These are phyloP conservation scores for Caenorhabditis macrosperma DNA, from an alignment of 2,888 invertebrate genomes.

Conservation along the genomic window DNA sequence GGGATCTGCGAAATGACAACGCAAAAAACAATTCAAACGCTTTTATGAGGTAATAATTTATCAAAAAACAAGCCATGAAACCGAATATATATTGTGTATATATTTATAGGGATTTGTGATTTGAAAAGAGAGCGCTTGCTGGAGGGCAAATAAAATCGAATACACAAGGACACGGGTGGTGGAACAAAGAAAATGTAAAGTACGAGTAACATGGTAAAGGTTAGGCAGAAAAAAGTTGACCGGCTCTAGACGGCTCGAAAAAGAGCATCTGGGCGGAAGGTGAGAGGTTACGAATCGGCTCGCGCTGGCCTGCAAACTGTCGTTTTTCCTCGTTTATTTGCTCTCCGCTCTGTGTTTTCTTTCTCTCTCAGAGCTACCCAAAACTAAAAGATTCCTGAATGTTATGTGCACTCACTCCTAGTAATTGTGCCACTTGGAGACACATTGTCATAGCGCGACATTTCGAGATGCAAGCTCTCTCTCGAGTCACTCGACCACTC, in stretches of 20 bases:
- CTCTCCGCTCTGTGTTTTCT: background rate
- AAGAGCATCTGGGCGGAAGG: constrained; percentile 42
- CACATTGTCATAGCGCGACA: constrained; percentile 78
- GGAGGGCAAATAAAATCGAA: constrained; percentile 1
- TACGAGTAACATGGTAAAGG: background rate
- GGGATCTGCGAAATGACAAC: background rate
- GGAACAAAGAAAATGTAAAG: constrained; percentile 20
- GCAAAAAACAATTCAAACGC: background rate
- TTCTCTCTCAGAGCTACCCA: background rate
- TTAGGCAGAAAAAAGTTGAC: constrained; percentile 52
- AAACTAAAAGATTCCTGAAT: background rate
- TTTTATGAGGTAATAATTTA: constrained; percentile 31
- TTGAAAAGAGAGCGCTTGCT: background rate
- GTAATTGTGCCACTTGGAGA: constrained; percentile 67
- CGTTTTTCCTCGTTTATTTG: constrained; percentile 1
- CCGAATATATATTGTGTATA: background rate
- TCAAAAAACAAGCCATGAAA: background rate
- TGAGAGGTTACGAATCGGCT: constrained; percentile 44
- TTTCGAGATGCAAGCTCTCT: constrained; percentile 71
- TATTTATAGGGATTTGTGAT: background rate
- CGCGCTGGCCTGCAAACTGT: constrained; percentile 49
- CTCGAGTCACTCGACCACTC: constrained; percentile 72
- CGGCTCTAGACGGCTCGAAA: constrained; percentile 48
- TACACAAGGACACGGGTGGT: constrained; percentile 8
- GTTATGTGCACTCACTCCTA: constrained; percentile 34